Conservation (phyloP, 2,113 vertebrate genomes). For the Odocoileus virginianus region DNA sequence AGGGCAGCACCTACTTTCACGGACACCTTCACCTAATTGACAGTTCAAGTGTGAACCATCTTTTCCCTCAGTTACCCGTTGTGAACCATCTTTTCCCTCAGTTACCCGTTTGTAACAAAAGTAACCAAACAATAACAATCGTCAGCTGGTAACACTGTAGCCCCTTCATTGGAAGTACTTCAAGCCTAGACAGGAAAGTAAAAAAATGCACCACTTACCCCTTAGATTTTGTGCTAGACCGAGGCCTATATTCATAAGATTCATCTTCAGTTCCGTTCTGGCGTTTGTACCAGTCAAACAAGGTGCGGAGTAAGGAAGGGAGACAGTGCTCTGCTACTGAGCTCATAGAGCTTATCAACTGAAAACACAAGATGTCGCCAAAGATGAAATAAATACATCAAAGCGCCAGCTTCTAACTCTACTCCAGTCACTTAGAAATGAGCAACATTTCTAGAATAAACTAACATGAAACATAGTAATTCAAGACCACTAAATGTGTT, state of each 20-base stretch:
- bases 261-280: constrained; percentile 98
- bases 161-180: not conserved
- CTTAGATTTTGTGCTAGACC: constrained; percentile 97
- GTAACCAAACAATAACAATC: not conserved
- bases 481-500: not conserved
- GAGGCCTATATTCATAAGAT: constrained; percentile 95
- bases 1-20: not conserved
- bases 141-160: not conserved
- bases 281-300: constrained; percentile 98
- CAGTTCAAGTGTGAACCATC: not conserved
- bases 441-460: not conserved
- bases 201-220: constrained; percentile 82
- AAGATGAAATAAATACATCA: not conserved
- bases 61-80: not conserved
- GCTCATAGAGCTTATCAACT: constrained; percentile 99
- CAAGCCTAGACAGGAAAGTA: not conserved
- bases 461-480: not conserved
- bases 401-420: not conserved
- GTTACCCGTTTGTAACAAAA: not conserved
- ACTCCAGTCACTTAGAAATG: not conserved
- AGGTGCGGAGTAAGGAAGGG: constrained; percentile 97
- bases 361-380: constrained; percentile 54
- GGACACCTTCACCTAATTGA: not conserved
- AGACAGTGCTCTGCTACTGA: constrained; percentile 99
- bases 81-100: not conserved